Percentiles rank a stretch among this genome's conserved stretches.
Conservation (phyloP, 2,797 vertebrate genomes). For the Sciurus carolinensis region DNA sequence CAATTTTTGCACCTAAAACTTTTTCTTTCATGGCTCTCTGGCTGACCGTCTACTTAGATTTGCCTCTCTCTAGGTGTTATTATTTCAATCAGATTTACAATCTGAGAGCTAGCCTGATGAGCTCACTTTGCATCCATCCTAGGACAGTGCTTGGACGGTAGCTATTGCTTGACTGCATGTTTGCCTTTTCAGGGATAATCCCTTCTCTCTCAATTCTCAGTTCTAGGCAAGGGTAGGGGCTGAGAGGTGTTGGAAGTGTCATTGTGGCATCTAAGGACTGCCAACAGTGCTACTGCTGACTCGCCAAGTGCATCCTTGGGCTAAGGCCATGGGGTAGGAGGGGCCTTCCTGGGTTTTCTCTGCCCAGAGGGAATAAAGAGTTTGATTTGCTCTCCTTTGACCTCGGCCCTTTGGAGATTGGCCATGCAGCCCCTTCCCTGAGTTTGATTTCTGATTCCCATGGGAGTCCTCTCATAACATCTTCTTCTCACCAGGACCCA, state of each 20-base stretch:
- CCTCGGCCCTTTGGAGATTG: not conserved
- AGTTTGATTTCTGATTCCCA: constrained; percentile 39
- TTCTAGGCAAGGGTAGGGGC: not conserved
- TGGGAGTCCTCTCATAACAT: constrained; percentile 44
- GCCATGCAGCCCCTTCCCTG: not conserved
- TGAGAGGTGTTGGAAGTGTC: not conserved
- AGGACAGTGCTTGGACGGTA: not conserved
- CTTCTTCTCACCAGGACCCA: constrained; percentile 77
- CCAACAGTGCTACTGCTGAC: not conserved
- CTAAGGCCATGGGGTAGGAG: not conserved
- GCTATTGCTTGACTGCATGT: not conserved
- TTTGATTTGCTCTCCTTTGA: too few species aligned
- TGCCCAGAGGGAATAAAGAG: not conserved
- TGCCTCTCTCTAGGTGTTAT: not conserved
- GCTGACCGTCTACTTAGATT: not conserved
- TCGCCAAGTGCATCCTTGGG: not conserved
- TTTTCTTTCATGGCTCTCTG: not conserved
- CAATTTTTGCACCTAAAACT: not conserved
- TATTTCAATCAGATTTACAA: not conserved
- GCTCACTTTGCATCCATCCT: not conserved
- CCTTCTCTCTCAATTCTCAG: not conserved
- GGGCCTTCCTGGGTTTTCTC: not conserved
- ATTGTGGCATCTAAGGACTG: not conserved
- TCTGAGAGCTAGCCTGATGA: not conserved
- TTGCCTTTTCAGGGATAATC: not conserved